Conservation (phyloP, 2,797 vertebrate genomes). For the Neosalanx taihuensis region DNA sequence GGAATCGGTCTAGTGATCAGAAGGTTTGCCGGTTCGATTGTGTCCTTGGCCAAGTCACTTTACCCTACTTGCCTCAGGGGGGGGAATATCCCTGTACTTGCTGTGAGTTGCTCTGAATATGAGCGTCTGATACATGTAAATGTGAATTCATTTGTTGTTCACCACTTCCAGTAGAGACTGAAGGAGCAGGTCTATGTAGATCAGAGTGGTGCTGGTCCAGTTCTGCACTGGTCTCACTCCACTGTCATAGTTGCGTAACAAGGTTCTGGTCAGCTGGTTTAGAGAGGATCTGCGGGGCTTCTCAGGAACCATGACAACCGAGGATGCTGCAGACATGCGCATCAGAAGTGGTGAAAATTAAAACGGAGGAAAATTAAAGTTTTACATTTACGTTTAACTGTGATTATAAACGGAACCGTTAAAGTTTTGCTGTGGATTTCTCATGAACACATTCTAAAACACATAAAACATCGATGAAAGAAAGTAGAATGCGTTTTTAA, state of each 20-base stretch:
- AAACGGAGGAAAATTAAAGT: background rate
- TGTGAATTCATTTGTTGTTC: slow-evolving; percentile 8
- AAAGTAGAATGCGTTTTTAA: background rate
- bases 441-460: background rate
- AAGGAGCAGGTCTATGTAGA: slow-evolving; percentile 80
- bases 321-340: slow-evolving; percentile 39
- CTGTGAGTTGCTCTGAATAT: too few relatives aligned
- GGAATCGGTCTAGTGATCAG: background rate
- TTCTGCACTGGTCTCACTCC: slow-evolving; percentile 81
- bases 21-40: too few relatives aligned
- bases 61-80: too few relatives aligned
- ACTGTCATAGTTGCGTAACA: slow-evolving; percentile 77
- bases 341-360: slow-evolving; percentile 4
- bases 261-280: slow-evolving; percentile 75
- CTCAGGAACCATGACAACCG: slow-evolving; percentile 55
- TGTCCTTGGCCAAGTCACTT: too few relatives aligned
- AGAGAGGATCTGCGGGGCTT: slow-evolving; percentile 75
- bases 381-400: background rate
- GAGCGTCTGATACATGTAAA: background rate
- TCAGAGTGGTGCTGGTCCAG: slow-evolving; percentile 73
- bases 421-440: background rate
- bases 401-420: background rate
- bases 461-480: background rate
- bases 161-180: slow-evolving; percentile 84
- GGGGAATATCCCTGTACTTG: too few relatives aligned